These are phyloP conservation scores for Sebastes elongatus DNA, from an alignment of 2,797 vertebrate genomes.

Conservation along the genomic window DNA sequence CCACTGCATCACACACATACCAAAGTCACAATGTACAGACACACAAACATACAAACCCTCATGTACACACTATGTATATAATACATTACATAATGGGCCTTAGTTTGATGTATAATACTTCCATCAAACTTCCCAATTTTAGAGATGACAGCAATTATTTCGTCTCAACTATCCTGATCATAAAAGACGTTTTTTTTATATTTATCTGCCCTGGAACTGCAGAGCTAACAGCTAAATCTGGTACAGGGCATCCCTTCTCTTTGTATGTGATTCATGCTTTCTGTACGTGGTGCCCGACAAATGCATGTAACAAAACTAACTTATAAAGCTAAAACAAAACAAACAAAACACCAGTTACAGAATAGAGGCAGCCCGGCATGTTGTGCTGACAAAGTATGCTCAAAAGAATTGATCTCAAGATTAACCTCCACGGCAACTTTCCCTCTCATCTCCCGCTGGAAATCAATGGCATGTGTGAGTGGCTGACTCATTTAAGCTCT, in stretches of 20 bases:
- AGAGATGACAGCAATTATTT: background rate
- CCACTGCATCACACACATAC: no score
- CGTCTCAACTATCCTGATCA: background rate
- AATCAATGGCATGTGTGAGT: conserved; percentile 50
- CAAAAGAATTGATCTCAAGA: conserved; percentile 54
- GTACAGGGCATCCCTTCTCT: background rate
- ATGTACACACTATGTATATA: no score
- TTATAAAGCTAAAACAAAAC: background rate
- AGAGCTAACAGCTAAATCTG: background rate
- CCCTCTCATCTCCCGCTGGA: conserved; percentile 37
- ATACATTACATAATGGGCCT: background rate
- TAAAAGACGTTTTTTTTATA: background rate
- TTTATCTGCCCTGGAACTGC: background rate
- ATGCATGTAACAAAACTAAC: background rate
- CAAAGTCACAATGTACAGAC: no score
- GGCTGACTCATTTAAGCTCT: conserved; percentile 52
- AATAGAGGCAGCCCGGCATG: background rate
- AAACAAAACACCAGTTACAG: background rate
- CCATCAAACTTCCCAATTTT: background rate
- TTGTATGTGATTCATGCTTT: background rate
- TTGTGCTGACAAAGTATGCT: conserved; percentile 24
- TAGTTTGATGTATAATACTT: background rate
- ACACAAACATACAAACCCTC: accelerated
- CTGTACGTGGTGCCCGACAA: background rate
- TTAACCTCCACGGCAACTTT: conserved; percentile 51